Base-by-base conservation (phyloP, 2,888 invertebrate genomes). In the Drosophila flavopinicola region DNA sequence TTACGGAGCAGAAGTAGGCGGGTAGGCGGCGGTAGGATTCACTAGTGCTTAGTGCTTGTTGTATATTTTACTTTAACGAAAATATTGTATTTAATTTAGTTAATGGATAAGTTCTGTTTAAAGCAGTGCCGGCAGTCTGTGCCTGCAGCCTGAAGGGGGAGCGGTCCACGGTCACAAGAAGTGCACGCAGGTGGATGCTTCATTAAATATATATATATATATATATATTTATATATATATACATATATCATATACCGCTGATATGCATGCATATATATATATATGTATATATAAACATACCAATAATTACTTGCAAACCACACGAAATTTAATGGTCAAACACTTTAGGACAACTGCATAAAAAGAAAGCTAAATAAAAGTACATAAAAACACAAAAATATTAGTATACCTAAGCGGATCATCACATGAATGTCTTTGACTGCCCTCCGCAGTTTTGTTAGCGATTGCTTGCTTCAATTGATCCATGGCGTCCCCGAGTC, bases 1-100 rank as follows among this genome's bases (percentile, higher is more conserved):
- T 90, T 72, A 84, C 90, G 23, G 87, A 90, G 39, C 89, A 89
- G 49, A 88, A 90, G 76, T 75, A 87, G 67, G 23, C 32, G 25
- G 15, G 20, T 13, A 32, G 15, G n/a, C 24, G 41, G 44, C n/a
- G n/a, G n/a, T n/a, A n/a, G n/a, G 4, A n/a, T 11, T 17, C 54
- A 47, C 17, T 35, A 56, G 35, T 54, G 66, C 56, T 45, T 38
- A 42, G 66, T 64, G 80, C 84, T 72, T 86, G 58, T 61, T 82
- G 87, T 87, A 83, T 51, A 85, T 80, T 79, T 63, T 86, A 86
- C 58, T 76, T 86, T 84, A 68, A 74, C 47, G 52, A 75, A 59
- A 51, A 73, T 57, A 74, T 33, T 66, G 63, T 86, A 67, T 82
- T 87, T 87, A 78, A 82, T 69, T 82, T 85, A 83, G 73, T 75